A percentile compares a stretch with the other conserved stretches of the same genome.
These are phyloP conservation scores for Pinna nobilis DNA, from an alignment of 1,140 invertebrate species.

Conservation along the genomic window DNA sequence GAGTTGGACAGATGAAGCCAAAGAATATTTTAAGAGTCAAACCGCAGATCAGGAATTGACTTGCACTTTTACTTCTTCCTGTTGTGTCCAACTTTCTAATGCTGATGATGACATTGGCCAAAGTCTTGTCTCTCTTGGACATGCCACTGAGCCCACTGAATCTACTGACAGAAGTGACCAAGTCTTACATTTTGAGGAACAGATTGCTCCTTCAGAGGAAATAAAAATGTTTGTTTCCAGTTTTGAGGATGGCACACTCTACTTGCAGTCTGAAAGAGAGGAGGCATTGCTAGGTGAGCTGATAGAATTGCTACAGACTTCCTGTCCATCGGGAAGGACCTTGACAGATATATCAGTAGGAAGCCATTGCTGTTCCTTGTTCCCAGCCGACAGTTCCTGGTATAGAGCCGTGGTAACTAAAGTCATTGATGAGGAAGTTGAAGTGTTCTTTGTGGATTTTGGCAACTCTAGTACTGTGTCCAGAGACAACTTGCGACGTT, in stretches of 20 bases:
- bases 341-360: slow-evolving; percentile 70
- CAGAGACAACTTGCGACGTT: slow-evolving; percentile 27
- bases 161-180: too few species aligned
- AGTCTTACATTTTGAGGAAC: neutral
- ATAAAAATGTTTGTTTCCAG: slow-evolving; percentile 53
- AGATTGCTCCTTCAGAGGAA: neutral
- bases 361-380: slow-evolving; percentile 82
- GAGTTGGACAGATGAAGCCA: slow-evolving; percentile 57
- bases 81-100: slow-evolving; percentile 48
- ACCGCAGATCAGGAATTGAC: slow-evolving; percentile 59
- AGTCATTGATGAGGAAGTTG: slow-evolving; percentile 31
- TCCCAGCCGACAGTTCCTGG: slow-evolving; percentile 82
- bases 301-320: slow-evolving; percentile 40
- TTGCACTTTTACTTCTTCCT: slow-evolving; percentile 49
- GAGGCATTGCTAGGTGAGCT: slow-evolving; percentile 77
- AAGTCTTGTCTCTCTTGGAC: too few species aligned
- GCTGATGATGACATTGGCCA: slow-evolving; percentile 42
- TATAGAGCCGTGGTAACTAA: slow-evolving; percentile 80
- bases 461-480: slow-evolving; percentile 81
- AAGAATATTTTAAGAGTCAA: slow-evolving; percentile 50
- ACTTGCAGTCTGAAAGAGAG: slow-evolving; percentile 72
- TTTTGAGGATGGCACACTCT: slow-evolving; percentile 73
- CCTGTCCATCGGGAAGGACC: slow-evolving; percentile 20
- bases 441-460: slow-evolving; percentile 84
- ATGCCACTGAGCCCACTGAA: too few species aligned